Evolutionary conservation across 2,888 invertebrate species (phyloP).

Genomic region (Apamea sordens): DNA sequence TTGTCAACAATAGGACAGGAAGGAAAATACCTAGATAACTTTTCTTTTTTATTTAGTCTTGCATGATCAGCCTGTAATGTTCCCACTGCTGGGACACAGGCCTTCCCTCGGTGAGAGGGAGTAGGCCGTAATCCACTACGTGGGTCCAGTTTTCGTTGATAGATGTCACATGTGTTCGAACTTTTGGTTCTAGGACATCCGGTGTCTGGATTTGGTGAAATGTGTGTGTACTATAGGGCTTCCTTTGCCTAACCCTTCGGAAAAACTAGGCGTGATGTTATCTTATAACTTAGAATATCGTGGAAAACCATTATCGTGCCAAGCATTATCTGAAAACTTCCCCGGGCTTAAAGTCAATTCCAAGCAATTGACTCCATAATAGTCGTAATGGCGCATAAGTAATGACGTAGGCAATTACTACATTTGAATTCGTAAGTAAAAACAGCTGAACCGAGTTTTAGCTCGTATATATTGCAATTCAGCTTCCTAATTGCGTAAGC

Average conservation of each 20-base stretch:
- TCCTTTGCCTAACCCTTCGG: background rate
- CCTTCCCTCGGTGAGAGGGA: background rate
- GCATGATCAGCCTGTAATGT: background rate
- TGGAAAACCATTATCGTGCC: constrained; percentile 3
- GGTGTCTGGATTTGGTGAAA: background rate
- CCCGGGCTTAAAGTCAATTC: constrained; percentile 2
- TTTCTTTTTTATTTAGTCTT: background rate
- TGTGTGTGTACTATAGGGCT: background rate
- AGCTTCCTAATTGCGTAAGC: no score
- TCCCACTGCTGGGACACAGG: background rate
- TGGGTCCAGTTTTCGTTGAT: no score
- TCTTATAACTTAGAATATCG: background rate
- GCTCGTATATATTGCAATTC: background rate
- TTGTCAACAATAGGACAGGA: background rate
- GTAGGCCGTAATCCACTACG: background rate
- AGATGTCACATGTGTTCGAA: no score
- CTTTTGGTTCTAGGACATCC: no score
- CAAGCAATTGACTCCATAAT: constrained; percentile 15
- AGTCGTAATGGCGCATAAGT: constrained; percentile 21
- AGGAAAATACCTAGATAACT: background rate
- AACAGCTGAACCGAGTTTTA: background rate
- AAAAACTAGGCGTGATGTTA: no score
- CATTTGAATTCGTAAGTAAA: constrained; percentile 25
- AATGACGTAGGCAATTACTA: constrained; percentile 20
- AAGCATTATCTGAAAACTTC: constrained; percentile 12